Evolutionary conservation across 1,140 invertebrate genomes (phyloP).

Genomic region (Diabrotica virgifera): DNA sequence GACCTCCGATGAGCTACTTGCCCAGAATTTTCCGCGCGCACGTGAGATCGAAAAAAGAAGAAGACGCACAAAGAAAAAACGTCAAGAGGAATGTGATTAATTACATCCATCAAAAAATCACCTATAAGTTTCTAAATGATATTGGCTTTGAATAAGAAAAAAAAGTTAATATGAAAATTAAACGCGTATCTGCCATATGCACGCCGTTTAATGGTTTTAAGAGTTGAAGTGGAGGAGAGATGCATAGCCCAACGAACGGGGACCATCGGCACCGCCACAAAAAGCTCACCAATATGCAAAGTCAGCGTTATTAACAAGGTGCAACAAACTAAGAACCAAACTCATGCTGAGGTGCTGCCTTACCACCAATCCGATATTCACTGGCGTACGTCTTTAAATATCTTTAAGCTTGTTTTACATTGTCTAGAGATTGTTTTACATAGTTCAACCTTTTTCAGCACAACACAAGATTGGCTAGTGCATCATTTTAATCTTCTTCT

Average conservation of each 20-base stretch:
- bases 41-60: background rate
- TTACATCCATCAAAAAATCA: conserved; percentile 31
- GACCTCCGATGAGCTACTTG: background rate
- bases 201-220: conserved; percentile 40
- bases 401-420: no score
- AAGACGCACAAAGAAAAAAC: conserved; percentile 3
- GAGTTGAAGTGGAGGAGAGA: conserved; percentile 35
- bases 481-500: no score
- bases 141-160: conserved; percentile 27
- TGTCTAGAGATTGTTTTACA: no score
- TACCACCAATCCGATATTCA: no score
- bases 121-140: conserved; percentile 32
- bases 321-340: conserved; percentile 38
- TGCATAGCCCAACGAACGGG: conserved; percentile 5
- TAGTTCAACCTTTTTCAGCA: no score
- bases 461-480: no score
- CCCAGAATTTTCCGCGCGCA: conserved; percentile 5
- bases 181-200: conserved; percentile 41
- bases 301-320: conserved; percentile 49
- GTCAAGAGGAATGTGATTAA: conserved; percentile 28
- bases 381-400: no score
- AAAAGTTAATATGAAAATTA: conserved; percentile 39
- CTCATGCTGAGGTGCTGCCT: background rate
- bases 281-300: conserved; percentile 45
- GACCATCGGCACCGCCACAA: conserved; percentile 27